Base-by-base conservation (phyloP, 2,113 vertebrate species). In the Ranitomeya variabilis region DNA sequence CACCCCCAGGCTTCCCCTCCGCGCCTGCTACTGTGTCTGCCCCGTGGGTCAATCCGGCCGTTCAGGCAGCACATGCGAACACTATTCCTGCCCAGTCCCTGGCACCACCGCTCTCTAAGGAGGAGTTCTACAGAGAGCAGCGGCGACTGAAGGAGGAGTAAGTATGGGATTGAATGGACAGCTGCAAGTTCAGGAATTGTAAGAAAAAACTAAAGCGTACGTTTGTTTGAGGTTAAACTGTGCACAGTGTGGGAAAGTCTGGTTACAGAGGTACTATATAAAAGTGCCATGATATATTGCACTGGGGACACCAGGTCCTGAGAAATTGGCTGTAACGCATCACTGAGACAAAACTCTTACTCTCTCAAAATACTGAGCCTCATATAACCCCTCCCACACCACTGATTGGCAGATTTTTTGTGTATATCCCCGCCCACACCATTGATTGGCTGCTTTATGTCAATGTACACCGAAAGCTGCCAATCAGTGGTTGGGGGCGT, bases 91-190 rank as follows among this genome's bases (percentile, higher is more conserved):
- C 93, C 10, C 51, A 90, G 80, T 94, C 95, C 81, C 94, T 96
- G 81, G 95, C 96, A 37, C 94, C 96, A 81, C 97, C 97, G 87
- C 92, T 97, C 80, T 97, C 97, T 91, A 96, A 96, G 93, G 98
- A 99, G 91, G 97, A 99, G 88, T 97, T 98, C 95, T 97, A 97
- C 95, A 94, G 94, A 91, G 95, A 97, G 54, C 96, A 98, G 8
- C 96, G 96, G 83, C 95, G 96, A 62, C 94, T 96, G 6, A 98
- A 96, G 90, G 98, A 99, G 92, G 97, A 99, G 98, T 99, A 94
- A 97, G 98, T 96, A 89, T 52, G 31, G 2, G 51, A 19, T 52
- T 57, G 54, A n/a, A n/a, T 1, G 13, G 21, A n/a, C 18, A 76
- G 21, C 19, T 51, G 19, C 19, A 76, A 76, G 7, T 6, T 7